Evolutionary conservation across 2,888 invertebrate species (phyloP).

Genomic region (Agonopterix heracliana): DNA sequence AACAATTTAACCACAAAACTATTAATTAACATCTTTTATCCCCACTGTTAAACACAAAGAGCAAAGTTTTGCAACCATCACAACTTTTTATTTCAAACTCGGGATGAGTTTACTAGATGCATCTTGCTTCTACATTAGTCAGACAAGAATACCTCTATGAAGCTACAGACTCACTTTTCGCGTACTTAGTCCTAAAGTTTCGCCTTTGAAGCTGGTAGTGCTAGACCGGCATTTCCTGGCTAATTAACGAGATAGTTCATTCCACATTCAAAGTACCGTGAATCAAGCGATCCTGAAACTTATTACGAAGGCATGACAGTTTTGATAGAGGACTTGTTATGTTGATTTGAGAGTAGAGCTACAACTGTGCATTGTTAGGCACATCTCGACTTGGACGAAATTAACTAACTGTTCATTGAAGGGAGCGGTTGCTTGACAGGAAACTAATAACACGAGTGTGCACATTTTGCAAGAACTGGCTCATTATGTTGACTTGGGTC

Average conservation of each 20-base stretch:
- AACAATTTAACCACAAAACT: too few relatives aligned
- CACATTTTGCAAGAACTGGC: background rate
- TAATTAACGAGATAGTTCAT: slow-evolving; percentile 41
- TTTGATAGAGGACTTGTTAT: too few relatives aligned
- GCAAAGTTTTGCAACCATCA: background rate
- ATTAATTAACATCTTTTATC: background rate
- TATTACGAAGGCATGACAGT: too few relatives aligned
- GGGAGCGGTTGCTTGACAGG: background rate
- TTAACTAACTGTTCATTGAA: slow-evolving; percentile 22
- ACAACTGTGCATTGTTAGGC: slow-evolving; percentile 42
- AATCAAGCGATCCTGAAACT: too few relatives aligned
- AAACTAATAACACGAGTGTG: background rate
- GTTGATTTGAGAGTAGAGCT: slow-evolving; percentile 11
- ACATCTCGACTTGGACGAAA: slow-evolving; percentile 28
- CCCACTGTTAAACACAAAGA: background rate
- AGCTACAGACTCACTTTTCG: slow-evolving; percentile 29
- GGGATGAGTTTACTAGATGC: too few relatives aligned
- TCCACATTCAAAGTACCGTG: background rate
- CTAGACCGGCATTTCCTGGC: slow-evolving; percentile 39
- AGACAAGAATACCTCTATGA: too few relatives aligned
- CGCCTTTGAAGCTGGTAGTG: slow-evolving; percentile 32
- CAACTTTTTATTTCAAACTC: too few relatives aligned
- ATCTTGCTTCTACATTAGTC: too few relatives aligned
- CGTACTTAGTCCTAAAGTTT: slow-evolving; percentile 43
- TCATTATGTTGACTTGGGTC: too few relatives aligned